Evolutionary conservation across 1,140 invertebrate genomes (phyloP).

Genomic region (Drosophila arawakana): DNA sequence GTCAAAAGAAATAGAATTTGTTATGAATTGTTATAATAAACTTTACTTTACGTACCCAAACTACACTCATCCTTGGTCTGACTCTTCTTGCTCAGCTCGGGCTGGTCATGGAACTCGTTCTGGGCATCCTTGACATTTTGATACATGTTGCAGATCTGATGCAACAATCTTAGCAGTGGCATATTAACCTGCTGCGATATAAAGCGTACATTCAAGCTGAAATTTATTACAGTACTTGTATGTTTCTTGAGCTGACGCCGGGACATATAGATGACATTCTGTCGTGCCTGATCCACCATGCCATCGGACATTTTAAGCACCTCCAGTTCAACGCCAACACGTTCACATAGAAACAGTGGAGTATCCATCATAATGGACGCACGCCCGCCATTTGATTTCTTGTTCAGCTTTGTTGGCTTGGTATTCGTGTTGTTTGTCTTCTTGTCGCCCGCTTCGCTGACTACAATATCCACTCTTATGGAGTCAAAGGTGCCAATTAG

Average conservation of each 20-base stretch:
- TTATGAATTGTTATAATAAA: constrained; percentile 42
- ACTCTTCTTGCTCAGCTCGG: constrained; percentile 85
- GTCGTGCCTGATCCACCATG: constrained; percentile 92
- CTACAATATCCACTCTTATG: constrained; percentile 97
- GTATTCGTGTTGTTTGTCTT: constrained; percentile 52
- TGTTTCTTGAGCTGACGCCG: constrained; percentile 94
- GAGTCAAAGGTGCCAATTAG: constrained; percentile 94
- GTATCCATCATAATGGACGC: constrained; percentile 90
- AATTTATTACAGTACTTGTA: constrained; percentile 94
- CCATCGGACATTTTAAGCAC: constrained; percentile 95
- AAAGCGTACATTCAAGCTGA: constrained; percentile 93
- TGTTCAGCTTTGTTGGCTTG: constrained; percentile 64
- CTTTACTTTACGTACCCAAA: constrained; percentile 71
- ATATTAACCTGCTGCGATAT: constrained; percentile 97
- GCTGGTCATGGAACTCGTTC: constrained; percentile 92
- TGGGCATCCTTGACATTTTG: constrained; percentile 98
- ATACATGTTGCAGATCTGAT: constrained; percentile 99
- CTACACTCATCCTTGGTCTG: constrained; percentile 83
- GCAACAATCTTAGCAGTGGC: constrained; percentile 95
- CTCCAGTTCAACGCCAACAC: constrained; percentile 94
- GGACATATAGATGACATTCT: constrained; percentile 94
- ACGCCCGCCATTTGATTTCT: constrained; percentile 84
- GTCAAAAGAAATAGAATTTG: not conserved
- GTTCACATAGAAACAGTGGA: constrained; percentile 96
- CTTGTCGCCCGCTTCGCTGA: constrained; percentile 90